These are phyloP conservation scores for Drosophila crucigera DNA, from an alignment of 2,888 invertebrate genomes.

Conservation along the genomic window DNA sequence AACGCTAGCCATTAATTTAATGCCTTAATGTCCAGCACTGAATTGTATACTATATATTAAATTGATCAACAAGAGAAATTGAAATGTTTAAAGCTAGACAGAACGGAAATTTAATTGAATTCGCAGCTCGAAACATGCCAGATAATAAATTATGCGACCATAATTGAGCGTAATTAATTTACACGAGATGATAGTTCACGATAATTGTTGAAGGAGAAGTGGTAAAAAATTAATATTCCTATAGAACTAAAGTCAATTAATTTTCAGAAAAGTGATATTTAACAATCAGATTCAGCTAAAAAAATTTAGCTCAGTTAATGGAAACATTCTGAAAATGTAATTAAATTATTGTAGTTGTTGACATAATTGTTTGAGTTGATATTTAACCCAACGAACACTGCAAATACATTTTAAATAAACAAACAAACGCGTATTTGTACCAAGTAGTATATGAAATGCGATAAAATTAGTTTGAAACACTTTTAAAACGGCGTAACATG, in stretches of 20 bases:
- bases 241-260: slow-evolving; percentile 1
- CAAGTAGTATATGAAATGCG: slow-evolving; percentile 46
- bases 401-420: slow-evolving; percentile 58
- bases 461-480: slow-evolving; percentile 70
- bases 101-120: slow-evolving; percentile 12
- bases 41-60: slow-evolving; percentile 25
- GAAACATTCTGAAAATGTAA: slow-evolving; percentile 17
- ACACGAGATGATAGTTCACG: not conserved
- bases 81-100: slow-evolving; percentile 37
- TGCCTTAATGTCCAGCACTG: slow-evolving; percentile 39
- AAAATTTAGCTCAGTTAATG: not conserved
- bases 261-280: not conserved
- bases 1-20: slow-evolving; percentile 69
- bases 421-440: not conserved
- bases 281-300: not conserved
- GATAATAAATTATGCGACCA: not conserved
- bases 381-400: slow-evolving; percentile 35
- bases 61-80: slow-evolving; percentile 34
- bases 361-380: slow-evolving; percentile 42
- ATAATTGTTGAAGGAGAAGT: not conserved
- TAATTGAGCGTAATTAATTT: slow-evolving; percentile 4
- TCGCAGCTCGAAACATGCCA: slow-evolving; percentile 6
- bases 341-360: slow-evolving; percentile 42
- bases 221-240: not conserved
- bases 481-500: slow-evolving; percentile 65